Percentiles rank a stretch among this genome's conserved stretches.
These are phyloP conservation scores for Erpornis zantholeuca DNA, from an alignment of 2,113 vertebrate species.

Conservation along the genomic window DNA sequence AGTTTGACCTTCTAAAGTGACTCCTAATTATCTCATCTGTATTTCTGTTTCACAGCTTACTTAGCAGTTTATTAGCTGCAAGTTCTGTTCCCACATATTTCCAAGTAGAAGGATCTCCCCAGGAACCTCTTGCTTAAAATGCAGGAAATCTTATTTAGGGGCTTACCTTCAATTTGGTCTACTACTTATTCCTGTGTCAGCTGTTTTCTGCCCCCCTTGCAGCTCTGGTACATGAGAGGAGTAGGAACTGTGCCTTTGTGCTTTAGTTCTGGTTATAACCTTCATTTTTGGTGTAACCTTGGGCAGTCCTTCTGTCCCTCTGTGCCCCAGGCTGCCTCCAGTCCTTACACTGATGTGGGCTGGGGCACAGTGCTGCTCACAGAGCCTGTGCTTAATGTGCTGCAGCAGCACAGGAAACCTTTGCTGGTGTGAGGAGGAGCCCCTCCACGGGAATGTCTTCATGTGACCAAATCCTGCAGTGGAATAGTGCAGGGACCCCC, in stretches of 20 bases:
- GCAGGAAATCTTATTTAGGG: background rate
- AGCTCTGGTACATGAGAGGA: background rate
- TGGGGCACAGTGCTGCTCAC: background rate
- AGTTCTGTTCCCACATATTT: background rate
- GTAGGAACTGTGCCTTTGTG: background rate
- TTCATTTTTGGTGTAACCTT: background rate
- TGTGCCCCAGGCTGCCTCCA: background rate
- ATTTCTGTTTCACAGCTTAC: background rate
- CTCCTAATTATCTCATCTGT: background rate
- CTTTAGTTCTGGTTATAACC: background rate
- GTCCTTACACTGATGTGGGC: background rate
- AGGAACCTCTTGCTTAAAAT: background rate
- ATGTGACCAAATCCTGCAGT: background rate
- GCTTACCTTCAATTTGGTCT: background rate
- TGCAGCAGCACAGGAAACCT: background rate
- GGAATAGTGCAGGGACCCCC: background rate
- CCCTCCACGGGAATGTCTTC: background rate
- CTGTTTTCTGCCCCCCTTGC: background rate
- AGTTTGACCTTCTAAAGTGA: background rate
- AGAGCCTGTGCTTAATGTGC: background rate
- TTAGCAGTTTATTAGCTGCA: background rate
- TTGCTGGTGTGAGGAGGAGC: background rate
- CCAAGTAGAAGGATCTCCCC: background rate
- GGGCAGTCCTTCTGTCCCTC: background rate
- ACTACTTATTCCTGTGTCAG: background rate